Evolutionary conservation across 2,888 invertebrate species (phyloP), one percentile per base, ranked within the genome.

Genomic region (Spodoptera exigua): DNA sequence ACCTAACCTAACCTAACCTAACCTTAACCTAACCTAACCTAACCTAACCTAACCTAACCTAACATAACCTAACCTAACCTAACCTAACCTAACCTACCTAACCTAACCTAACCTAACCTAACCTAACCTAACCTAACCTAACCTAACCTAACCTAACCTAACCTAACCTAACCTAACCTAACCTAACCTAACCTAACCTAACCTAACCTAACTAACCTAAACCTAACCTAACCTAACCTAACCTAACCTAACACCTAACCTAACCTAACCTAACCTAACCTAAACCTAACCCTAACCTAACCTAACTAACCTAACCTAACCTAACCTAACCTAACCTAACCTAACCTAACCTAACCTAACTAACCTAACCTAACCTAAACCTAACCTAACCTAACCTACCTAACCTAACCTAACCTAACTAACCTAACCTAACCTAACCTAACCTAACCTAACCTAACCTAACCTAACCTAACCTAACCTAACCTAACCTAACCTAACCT

Each of bases 361-460:
- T 78, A 77, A 77, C n/a, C n/a, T n/a, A n/a, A n/a, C n/a, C n/a
- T n/a, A n/a, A n/a, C n/a, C n/a, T n/a, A n/a, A n/a, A 78, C 74
- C 70, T 72, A 74, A 76, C 76, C 74, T 72, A 72, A 70, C 70
- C 72, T 72, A 76, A 74, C 72, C 76, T 68, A 73, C 70, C 67
- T 67, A 56, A 61, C 62, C 60, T 59, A 51, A 73, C 70, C 72
- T 69, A 73, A 69, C 68, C 68, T 61, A 61, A 63, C 57, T 60
- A 62, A 63, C 62, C 62, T 55, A 66, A 66, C 66, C 66, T 66
- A 61, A 66, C 62, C 67, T 56, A 63, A 62, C 62, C 59, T 61
- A 63, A 68, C 67, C 64, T 66, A 66, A 66, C 66, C 66, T 61
- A 66, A 66, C 66, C 66, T 66, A 66, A 66, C 66, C 66, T 66